phyloP scores from a whole-genome alignment of 2,888 invertebrate genomes.

The Sinhomidia bicolor region DNA sequence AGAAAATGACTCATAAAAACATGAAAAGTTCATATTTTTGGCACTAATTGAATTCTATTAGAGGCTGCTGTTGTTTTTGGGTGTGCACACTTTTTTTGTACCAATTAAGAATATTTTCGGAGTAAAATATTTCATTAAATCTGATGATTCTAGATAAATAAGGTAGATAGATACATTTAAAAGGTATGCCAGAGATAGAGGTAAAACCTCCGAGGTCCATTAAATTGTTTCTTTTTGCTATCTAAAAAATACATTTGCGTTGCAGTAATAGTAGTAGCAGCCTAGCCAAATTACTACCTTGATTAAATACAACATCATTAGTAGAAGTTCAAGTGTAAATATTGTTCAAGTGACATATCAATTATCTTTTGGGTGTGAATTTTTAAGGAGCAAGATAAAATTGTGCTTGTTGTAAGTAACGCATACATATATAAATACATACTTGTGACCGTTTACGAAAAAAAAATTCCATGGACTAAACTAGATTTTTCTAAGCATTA shows the following conservation, averaged over 20 bases:
- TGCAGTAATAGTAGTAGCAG: too few species aligned
- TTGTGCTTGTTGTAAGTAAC: too few species aligned
- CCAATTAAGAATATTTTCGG: background rate
- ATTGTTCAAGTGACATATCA: too few species aligned
- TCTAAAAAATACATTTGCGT: too few species aligned
- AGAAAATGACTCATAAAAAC: background rate
- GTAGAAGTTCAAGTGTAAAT: background rate
- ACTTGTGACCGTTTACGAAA: background rate
- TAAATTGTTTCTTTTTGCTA: too few species aligned
- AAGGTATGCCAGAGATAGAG: too few species aligned
- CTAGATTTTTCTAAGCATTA: background rate
- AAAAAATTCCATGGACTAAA: conserved; percentile 19
- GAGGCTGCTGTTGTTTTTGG: background rate
- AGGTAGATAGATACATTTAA: too few species aligned
- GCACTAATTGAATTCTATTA: background rate
- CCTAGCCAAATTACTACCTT: background rate
- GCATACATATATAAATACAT: background rate
- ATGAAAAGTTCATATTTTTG: background rate
- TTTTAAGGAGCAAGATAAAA: background rate
- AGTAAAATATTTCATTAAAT: background rate
- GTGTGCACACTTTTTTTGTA: background rate
- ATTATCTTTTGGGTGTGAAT: background rate
- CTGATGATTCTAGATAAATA: too few species aligned
- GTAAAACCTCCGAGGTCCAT: too few species aligned
- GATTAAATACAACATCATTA: background rate